A percentile compares a stretch with the other conserved stretches of the same genome.
These are phyloP conservation scores for Platygyra sinensis DNA, from an alignment of 64 coral and sea anemone species.

Conservation along the genomic window DNA sequence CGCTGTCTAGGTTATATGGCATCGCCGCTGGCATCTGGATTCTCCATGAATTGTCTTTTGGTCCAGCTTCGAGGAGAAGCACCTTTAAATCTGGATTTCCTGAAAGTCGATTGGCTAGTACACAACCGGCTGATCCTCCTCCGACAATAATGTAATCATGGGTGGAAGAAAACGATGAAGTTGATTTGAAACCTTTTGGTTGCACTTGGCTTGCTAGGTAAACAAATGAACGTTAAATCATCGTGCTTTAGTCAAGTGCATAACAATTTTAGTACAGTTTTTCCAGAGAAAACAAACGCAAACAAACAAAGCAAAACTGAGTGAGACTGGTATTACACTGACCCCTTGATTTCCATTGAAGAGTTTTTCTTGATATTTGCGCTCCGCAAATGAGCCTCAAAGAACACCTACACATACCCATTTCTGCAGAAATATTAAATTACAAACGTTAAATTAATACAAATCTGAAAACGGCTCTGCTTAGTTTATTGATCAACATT, in stretches of 20 bases:
- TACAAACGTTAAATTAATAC: not conserved
- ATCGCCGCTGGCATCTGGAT: conserved; percentile 56
- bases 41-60: conserved; percentile 46
- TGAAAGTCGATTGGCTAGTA: conserved; percentile 59
- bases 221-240: no score
- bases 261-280: no score
- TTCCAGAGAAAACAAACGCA: not conserved
- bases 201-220: not conserved
- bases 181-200: not conserved
- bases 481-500: no score
- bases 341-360: not conserved
- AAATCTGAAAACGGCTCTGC: no score
- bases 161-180: conserved; percentile 29
- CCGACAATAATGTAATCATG: conserved; percentile 67
- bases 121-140: conserved; percentile 62
- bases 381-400: not conserved
- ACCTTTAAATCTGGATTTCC: conserved; percentile 15
- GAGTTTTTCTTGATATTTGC: not conserved
- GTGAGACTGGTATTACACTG: not conserved
- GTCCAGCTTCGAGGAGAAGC: conserved; percentile 57
- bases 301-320: not conserved
- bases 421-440: not conserved
- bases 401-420: not conserved
- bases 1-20: conserved; percentile 30
- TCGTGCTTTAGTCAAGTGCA: no score